Conservation (phyloP, 2,888 invertebrate species). For the Drosophila acutilabella region DNA sequence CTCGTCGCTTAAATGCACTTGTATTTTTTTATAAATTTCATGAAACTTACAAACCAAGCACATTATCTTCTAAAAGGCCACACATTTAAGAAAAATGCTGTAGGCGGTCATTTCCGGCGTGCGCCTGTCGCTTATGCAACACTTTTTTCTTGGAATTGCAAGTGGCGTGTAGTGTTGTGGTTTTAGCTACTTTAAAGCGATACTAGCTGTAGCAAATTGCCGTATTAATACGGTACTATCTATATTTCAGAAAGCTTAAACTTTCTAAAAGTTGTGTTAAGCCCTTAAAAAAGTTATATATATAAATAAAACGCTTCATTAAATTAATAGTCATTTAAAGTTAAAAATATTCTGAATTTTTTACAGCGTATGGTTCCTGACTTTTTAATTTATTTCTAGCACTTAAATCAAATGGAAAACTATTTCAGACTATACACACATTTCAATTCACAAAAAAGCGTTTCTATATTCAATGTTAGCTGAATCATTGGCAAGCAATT, state of each 20-base stretch:
- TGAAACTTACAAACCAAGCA: constrained; percentile 14
- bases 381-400: no score
- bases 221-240: no score
- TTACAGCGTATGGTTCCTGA: no score
- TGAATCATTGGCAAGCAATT: constrained; percentile 37
- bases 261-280: no score
- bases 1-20: constrained; percentile 45
- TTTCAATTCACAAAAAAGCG: constrained; percentile 14
- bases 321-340: no score
- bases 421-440: neutral
- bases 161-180: no score
- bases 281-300: no score
- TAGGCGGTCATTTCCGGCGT: constrained; percentile 8
- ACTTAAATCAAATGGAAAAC: neutral
- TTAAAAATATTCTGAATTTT: no score
- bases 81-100: neutral
- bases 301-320: no score
- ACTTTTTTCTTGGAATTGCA: constrained; percentile 10
- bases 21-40: constrained; percentile 32
- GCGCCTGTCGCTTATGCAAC: constrained; percentile 38
- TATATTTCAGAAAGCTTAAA: no score
- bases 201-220: no score
- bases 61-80: constrained; percentile 27
- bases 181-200: no score
- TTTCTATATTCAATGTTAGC: constrained; percentile 5